These are phyloP conservation scores for Betta splendens DNA, from an alignment of 2,797 vertebrate genomes.

Conservation along the genomic window DNA sequence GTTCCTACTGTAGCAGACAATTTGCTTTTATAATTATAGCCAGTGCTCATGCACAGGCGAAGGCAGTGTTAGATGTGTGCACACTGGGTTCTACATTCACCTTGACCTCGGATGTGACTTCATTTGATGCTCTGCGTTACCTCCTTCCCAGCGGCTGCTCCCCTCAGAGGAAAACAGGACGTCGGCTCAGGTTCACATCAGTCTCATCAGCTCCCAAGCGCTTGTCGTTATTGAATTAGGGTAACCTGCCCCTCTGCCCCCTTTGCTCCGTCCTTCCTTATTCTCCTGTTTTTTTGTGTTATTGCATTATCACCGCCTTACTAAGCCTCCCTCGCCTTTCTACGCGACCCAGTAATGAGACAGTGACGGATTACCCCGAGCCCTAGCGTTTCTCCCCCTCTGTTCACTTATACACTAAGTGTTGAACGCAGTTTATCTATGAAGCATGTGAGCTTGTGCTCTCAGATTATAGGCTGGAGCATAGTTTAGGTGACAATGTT, in stretches of 20 bases:
- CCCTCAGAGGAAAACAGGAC: conserved; percentile 20
- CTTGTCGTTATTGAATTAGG: conserved; percentile 61
- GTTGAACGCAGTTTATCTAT: conserved; percentile 31
- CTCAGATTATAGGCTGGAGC: conserved; percentile 51
- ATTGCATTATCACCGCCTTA: conserved; percentile 56
- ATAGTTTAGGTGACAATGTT: conserved; percentile 52
- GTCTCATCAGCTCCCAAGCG: conserved; percentile 50
- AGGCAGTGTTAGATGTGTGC: too few species aligned
- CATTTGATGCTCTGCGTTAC: too few species aligned
- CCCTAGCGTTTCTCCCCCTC: conserved; percentile 25
- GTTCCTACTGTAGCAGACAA: not conserved
- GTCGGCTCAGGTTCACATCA: conserved; percentile 38
- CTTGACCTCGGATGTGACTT: too few species aligned
- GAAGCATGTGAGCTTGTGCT: conserved; percentile 20
- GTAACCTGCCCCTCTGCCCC: conserved; percentile 53
- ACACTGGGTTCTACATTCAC: too few species aligned
- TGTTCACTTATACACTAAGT: conserved; percentile 21
- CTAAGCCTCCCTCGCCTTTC: conserved; percentile 38
- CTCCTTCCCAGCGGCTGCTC: conserved; percentile 6
- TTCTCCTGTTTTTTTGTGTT: conserved; percentile 38
- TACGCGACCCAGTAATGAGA: conserved; percentile 72
- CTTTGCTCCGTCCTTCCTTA: conserved; percentile 20
- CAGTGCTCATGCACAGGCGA: too few species aligned
- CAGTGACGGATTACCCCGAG: conserved; percentile 74
- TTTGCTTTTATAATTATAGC: too few species aligned